Evolutionary conservation across 2,888 invertebrate genomes (phyloP), one percentile per base, ranked within the genome.

Genomic region (Lepetodrilus schrolli): DNA sequence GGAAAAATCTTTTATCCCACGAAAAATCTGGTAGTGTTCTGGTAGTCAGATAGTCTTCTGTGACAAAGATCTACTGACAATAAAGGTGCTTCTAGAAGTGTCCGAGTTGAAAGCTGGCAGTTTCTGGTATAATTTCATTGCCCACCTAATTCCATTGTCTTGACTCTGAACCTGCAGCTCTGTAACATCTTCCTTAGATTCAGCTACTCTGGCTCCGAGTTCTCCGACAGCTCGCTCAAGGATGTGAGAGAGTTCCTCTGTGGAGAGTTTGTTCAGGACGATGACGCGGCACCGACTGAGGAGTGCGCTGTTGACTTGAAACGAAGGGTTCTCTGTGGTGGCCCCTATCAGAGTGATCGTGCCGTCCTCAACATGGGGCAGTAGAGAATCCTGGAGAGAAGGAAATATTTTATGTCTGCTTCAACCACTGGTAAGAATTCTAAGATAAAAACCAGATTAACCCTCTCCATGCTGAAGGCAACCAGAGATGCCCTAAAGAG

Each of bases 301-400:
- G 37, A 96, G 90, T 0, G 96, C 95, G 80, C 93, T 94, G 90
- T 96, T 96, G 66, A 96, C 92, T 84, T 94, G 94, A 88, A 95
- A 96, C 0, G 95, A 95, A n/a, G 96, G 96, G 90, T 96, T 96
- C 90, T 96, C 96, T 47, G 96, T 96, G 0, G 96, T 96, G 0
- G 96, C 96, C 34, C 96, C 96, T 74, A 96, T 93, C 74, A 96
- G 90, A 50, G 93, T 94, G 43, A 96, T 93, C 30, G 94, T 94
- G 0, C 96, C 96, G 89, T 93, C 94, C 90, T 96, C 96, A 17
- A 96, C 94, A 89, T 95, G 94, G 2, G 95, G 94, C 74, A 96
- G 89, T 90, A 96, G 95, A 68, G 94, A 93, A 88, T 96, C 95
- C 91, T 91, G 75, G 1, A 74, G 75, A 72, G 58, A 77, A 48